Evolutionary conservation across 53 echinoderm and acorn worm species (phyloP).

Genomic region (Mesocentrotus franciscanus): DNA sequence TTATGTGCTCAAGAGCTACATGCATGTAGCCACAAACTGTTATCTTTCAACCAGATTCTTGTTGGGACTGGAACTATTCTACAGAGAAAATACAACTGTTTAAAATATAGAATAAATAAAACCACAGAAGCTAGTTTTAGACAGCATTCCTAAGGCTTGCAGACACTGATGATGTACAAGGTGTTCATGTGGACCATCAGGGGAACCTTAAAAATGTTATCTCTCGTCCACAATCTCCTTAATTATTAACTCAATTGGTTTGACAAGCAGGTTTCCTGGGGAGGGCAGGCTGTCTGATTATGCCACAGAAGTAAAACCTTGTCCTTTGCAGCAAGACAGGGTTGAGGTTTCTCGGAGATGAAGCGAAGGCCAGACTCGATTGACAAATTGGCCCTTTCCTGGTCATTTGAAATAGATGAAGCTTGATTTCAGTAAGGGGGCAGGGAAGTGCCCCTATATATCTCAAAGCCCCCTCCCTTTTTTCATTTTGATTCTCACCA

Average conservation of each 20-base stretch:
- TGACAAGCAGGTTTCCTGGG: constrained; percentile 1
- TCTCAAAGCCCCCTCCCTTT: not conserved
- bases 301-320: constrained; percentile 4
- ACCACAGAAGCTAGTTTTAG: too few relatives aligned
- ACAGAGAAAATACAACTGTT: too few relatives aligned
- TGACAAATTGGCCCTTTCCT: constrained; percentile 58
- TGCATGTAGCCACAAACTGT: too few relatives aligned
- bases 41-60: too few relatives aligned
- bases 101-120: too few relatives aligned
- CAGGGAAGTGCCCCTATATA: not conserved
- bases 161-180: not conserved
- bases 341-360: constrained; percentile 28
- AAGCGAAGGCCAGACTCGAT: constrained; percentile 20
- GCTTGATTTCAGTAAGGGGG: not conserved
- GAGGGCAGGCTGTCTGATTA: not conserved
- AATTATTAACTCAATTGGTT: not conserved
- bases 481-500: not conserved
- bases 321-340: not conserved
- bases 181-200: not conserved
- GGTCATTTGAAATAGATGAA: not conserved
- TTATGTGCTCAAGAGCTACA: too few relatives aligned
- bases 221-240: not conserved
- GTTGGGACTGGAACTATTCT: too few relatives aligned
- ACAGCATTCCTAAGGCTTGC: not conserved
- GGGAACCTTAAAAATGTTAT: not conserved